These are phyloP conservation scores for Conger conger DNA, from an alignment of 2,113 vertebrate species.

Conservation along the genomic window DNA sequence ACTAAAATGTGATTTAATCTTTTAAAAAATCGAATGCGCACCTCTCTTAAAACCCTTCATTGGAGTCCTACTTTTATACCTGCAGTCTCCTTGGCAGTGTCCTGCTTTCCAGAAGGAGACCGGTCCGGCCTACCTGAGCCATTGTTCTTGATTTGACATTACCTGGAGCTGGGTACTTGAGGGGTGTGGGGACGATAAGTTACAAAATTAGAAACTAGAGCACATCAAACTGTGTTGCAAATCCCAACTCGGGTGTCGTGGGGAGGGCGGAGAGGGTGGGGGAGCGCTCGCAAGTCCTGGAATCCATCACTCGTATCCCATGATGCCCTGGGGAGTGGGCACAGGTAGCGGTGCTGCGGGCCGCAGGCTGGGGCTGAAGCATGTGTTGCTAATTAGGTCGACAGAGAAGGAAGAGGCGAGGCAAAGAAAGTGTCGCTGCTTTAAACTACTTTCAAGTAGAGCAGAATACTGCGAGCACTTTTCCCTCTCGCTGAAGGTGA, in stretches of 20 bases:
- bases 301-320: conserved; percentile 71
- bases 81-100: conserved; percentile 57
- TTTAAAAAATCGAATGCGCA: neutral
- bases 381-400: conserved; percentile 77
- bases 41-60: neutral
- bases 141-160: conserved; percentile 80
- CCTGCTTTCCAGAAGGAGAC: conserved; percentile 65
- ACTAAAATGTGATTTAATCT: neutral
- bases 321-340: conserved; percentile 68
- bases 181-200: conserved; percentile 63
- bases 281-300: conserved; percentile 60
- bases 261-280: conserved; percentile 23
- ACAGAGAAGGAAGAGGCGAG: conserved; percentile 70
- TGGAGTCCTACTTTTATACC: neutral
- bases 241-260: conserved; percentile 68
- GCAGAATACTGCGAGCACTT: conserved; percentile 66
- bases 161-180: conserved; percentile 66
- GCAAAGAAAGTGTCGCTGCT: conserved; percentile 63
- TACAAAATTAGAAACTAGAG: conserved; percentile 80
- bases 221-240: conserved; percentile 75
- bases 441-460: conserved; percentile 60
- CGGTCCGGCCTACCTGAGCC: conserved; percentile 59
- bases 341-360: conserved; percentile 60
- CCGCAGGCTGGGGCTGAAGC: conserved; percentile 62
- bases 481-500: conserved; percentile 75